Base-by-base conservation (phyloP, 2,888 invertebrate species). In the Mellilla xanthometata region DNA sequence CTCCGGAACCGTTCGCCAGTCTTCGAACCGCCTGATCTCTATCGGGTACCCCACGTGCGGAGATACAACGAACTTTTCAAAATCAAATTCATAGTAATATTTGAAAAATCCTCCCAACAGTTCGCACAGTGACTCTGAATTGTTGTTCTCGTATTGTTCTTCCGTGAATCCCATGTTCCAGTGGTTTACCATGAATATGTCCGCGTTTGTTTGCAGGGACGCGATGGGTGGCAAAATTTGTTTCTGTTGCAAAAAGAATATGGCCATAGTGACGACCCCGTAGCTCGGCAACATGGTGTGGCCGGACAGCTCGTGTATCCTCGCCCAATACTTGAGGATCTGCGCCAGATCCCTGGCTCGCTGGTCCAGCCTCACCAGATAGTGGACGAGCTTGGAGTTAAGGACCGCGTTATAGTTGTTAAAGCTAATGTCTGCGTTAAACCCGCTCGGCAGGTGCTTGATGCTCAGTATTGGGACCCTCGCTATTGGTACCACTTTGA, bases 221-320 rank as follows among this genome's bases (percentile, higher is more conserved):
- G 26, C 24, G 5, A 53, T 31, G 1, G 55, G 6, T 2, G 55
- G 55, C 13, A 52, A 5, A 0, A 55, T 39, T 7, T 38, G 2
- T 24, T 27, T 43, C 6, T 58, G 64, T 48, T 65, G 62, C 8
- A 64, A 52, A 40, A 52, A 65, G 31, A 65, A 64, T 31, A 65
- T 46, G 1, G 52, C 42, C 22, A 65, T 24, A 19, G 56, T 7
- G 5, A 29, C 23, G 9, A 52, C 13, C 3, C 26, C 43, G 26
- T 47, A 54, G 32, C 26, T 49, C 3, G 51, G 32, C 2, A 54
- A 13, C 8, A 26, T 19, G 1, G 2, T 27, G 3, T 23, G 12
- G 0, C 22, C 27, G 8, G 36, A 41, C 7, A 49, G 5, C 2
- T 27, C 8, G 13, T 38, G 40, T 6, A 41, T 2, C 34, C 24